Base-by-base conservation (phyloP, 2,113 vertebrate species). In the Brevimyrus niger region DNA sequence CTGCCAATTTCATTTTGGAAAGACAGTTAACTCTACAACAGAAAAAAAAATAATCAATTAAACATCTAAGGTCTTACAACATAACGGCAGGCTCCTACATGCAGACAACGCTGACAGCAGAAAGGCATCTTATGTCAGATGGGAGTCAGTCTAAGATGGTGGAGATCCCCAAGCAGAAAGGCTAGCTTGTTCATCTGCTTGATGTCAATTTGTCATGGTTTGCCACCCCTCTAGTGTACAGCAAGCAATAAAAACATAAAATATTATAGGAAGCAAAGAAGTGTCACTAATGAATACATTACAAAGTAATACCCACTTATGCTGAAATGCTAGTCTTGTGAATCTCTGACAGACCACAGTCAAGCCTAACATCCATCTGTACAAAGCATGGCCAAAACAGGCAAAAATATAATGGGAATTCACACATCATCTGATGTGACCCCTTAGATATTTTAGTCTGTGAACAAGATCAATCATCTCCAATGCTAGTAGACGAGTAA, bases 81-180 rank as follows among this genome's bases (percentile, higher is more conserved):
- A 80, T 38, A 80, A 42, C 2, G 35, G 15, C 73, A 80, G 17
- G 73, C 35, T 42, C 35, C 73, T 7, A 80, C 73, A 80, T 42
- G 73, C 73, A 80, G 17, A 80, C 73, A 42, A 19, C 35, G 1
- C 80, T 42, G 38, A 83, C 17, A 8, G 80, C 42, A 83, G 80
- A 44, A 84, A 84, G 44, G 17, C 80, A 84, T 44, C 80, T 83
- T 38, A 82, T 17, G 21, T 47, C 80, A 84, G 80, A 46, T 47
- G 38, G 44, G 44, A 84, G 80, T 47, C 42, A 23, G 80, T n/a
- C 82, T 47, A 84, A 84, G 82, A 84, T 84, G 82, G 82, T 84
- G 82, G 44, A 84, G 38, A 38, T 84, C 19, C 19, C 44, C 42
- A 46, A 47, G 44, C 44, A 84, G 82, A 80, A 8, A 38, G 17